Conservation (phyloP, 2,888 invertebrate genomes). For the Stenichneumon culpator region DNA sequence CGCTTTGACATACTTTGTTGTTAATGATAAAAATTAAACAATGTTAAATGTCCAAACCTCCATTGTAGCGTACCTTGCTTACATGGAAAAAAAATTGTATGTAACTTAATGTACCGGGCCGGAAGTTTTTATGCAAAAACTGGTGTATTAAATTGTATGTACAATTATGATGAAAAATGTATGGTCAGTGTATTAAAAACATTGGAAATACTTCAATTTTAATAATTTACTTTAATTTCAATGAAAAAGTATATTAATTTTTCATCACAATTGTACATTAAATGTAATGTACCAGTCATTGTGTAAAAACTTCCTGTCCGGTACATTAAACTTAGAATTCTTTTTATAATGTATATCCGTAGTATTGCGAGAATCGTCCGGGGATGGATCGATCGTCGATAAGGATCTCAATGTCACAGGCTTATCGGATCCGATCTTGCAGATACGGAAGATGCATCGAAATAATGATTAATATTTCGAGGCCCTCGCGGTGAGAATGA, state of each 20-base stretch:
- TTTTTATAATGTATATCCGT: not conserved
- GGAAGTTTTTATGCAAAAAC: no score
- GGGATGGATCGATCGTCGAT: slow-evolving; percentile 38
- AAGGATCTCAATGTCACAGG: slow-evolving; percentile 32
- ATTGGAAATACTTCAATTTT: no score
- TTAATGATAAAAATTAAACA: no score
- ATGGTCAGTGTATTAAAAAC: no score
- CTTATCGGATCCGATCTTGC: slow-evolving; percentile 12
- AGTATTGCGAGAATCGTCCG: not conserved
- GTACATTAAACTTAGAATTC: not conserved
- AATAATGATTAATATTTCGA: slow-evolving; percentile 55
- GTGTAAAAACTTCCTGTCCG: no score
- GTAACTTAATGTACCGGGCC: no score
- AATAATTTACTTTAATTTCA: no score
- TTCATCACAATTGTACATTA: no score
- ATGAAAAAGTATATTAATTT: no score
- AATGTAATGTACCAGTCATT: not conserved
- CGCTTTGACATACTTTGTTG: not conserved
- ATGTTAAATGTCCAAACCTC: not conserved
- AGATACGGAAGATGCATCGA: not conserved
- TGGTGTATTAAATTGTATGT: no score
- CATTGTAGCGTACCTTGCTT: not conserved
- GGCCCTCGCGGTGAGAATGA: not conserved
- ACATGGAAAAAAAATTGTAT: not conserved
- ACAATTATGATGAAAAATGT: no score